Evolutionary conservation across 2,797 vertebrate genomes (phyloP).

Genomic region (Pyrrhura leucotis): DNA sequence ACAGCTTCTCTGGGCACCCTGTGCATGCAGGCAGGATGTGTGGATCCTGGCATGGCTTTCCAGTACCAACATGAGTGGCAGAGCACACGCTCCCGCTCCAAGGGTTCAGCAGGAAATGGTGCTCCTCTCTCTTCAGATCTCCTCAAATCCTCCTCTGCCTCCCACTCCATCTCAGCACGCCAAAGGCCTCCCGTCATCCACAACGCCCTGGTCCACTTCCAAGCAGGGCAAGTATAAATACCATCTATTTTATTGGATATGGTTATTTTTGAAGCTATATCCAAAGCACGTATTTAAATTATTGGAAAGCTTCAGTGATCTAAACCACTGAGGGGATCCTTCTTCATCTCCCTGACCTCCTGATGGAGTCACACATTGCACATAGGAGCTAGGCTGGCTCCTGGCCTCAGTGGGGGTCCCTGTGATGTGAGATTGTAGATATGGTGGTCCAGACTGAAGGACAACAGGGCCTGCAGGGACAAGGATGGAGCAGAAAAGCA

Average conservation of each 20-base stretch:
- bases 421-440: background rate
- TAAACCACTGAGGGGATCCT: background rate
- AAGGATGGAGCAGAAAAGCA: background rate
- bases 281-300: background rate
- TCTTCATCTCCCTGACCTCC: background rate
- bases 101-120: background rate
- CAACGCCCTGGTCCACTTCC: background rate
- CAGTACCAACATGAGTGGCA: background rate
- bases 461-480: background rate
- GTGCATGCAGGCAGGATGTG: background rate
- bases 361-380: too few species aligned
- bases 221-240: background rate
- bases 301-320: background rate
- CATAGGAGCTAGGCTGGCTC: background rate
- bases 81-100: background rate
- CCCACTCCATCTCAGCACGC: background rate
- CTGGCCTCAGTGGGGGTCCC: background rate
- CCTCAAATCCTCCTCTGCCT: background rate
- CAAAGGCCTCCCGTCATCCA: background rate
- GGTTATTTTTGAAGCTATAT: background rate
- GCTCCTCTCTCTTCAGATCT: background rate
- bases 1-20: background rate
- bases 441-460: fast-evolving
- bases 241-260: fast-evolving
- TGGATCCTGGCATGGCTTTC: background rate